A percentile compares a stretch with the other conserved stretches of the same genome.
phyloP scores from a whole-genome alignment of 1,140 invertebrate species.

The Antheraea mylitta region DNA sequence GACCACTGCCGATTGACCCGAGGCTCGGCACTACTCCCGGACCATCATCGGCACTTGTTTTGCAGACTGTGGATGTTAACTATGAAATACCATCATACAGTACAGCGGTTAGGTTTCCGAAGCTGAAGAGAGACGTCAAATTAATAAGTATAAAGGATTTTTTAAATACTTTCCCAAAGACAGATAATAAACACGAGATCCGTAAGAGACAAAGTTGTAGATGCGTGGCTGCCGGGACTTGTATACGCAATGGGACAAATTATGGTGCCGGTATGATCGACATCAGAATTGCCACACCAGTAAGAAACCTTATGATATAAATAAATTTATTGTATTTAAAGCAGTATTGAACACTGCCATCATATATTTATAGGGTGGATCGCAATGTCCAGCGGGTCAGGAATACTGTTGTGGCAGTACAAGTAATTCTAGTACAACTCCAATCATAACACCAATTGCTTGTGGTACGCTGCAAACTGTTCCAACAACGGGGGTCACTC shows the following conservation, averaged over 20 bases:
- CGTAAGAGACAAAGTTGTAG: conserved; percentile 63
- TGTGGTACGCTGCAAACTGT: conserved; percentile 59
- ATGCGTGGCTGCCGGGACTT: conserved; percentile 67
- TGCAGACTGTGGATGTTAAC: conserved; percentile 55
- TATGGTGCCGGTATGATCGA: conserved; percentile 79
- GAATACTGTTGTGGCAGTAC: conserved; percentile 71
- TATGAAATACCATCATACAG: conserved; percentile 44
- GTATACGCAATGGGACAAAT: conserved; percentile 36
- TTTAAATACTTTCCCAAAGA: conserved; percentile 15
- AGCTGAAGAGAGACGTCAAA: conserved; percentile 45
- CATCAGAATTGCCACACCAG: conserved; percentile 81
- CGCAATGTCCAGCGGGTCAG: conserved; percentile 64
- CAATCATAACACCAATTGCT: conserved; percentile 23
- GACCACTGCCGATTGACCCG: conserved; percentile 59
- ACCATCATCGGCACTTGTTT: conserved; percentile 47
- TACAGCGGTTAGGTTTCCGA: conserved; percentile 54
- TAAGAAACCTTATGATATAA: conserved; percentile 38
- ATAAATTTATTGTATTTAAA: neutral
- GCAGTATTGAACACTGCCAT: neutral
- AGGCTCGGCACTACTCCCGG: conserved; percentile 61
- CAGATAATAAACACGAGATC: conserved; percentile 42
- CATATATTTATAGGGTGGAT: conserved; percentile 28
- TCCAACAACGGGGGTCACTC: conserved; percentile 46
- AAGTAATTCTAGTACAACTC: conserved; percentile 9
- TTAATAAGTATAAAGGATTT: conserved; percentile 26